Conservation (phyloP, 2,888 invertebrate genomes). For the Hipparchia semele region DNA sequence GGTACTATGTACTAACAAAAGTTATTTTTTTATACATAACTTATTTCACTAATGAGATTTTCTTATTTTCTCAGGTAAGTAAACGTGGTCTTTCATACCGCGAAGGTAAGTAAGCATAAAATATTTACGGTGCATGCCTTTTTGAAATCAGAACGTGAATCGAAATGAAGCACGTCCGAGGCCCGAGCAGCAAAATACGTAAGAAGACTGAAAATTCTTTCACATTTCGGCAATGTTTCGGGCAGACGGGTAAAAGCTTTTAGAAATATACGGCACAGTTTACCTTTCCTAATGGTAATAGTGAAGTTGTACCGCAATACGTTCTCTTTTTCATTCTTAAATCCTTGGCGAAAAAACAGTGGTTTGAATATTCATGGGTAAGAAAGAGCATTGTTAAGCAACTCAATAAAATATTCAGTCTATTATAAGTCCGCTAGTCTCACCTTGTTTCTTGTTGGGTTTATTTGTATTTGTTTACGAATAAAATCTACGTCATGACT, state of each 20-base stretch:
- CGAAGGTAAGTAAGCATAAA: conserved; percentile 35
- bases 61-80: conserved; percentile 44
- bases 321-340: conserved; percentile 32
- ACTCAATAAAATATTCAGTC: conserved; percentile 32
- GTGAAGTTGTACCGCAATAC: conserved; percentile 38
- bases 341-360: conserved; percentile 33
- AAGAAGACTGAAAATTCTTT: conserved; percentile 30
- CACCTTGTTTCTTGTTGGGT: conserved; percentile 9
- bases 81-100: conserved; percentile 3
- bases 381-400: conserved; percentile 28
- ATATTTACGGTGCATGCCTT: conserved; percentile 18
- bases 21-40: not conserved
- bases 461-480: conserved; percentile 1
- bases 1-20: no score
- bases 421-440: conserved; percentile 16
- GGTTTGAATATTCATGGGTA: conserved; percentile 33
- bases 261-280: conserved; percentile 43
- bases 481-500: not conserved
- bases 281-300: conserved; percentile 45
- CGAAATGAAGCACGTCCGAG: conserved; percentile 26
- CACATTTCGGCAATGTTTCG: conserved; percentile 36
- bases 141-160: conserved; percentile 20
- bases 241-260: conserved; percentile 45
- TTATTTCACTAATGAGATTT: conserved; percentile 12
- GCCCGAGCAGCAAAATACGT: conserved; percentile 25